These are phyloP conservation scores for Abramis brama DNA, from an alignment of 2,113 vertebrate genomes.

Conservation along the genomic window DNA sequence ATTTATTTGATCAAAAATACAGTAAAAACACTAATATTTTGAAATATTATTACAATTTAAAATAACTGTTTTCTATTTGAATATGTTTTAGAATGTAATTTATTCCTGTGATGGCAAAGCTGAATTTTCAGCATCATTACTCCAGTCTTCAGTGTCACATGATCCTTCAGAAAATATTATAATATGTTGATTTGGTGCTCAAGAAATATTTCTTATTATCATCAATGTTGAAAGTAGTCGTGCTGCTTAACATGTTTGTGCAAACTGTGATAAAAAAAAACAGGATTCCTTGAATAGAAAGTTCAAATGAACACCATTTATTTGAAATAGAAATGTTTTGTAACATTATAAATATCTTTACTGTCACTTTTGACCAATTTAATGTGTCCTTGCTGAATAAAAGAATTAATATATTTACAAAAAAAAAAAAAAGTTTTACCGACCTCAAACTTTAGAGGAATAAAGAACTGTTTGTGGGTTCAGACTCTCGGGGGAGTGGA, in stretches of 20 bases:
- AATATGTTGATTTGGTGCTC: background rate
- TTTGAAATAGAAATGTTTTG: background rate
- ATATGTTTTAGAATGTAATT: background rate
- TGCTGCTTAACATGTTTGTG: background rate
- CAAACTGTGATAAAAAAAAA: background rate
- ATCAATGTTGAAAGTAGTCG: background rate
- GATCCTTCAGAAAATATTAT: background rate
- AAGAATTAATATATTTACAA: background rate
- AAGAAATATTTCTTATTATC: background rate
- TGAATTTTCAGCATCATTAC: background rate
- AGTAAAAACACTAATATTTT: background rate
- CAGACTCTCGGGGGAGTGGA: constrained; percentile 42
- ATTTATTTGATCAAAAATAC: background rate
- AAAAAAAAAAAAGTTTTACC: background rate
- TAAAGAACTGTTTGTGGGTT: background rate
- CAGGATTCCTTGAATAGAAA: background rate
- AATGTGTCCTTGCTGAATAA: background rate
- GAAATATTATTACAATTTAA: background rate
- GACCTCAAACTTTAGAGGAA: background rate
- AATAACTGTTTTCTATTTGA: background rate
- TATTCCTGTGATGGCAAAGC: background rate
- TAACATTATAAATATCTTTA: background rate
- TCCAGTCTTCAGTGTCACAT: background rate
- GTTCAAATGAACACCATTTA: background rate
- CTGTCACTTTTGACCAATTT: background rate